Percentiles rank a stretch among this genome's conserved stretches.
Evolutionary conservation across 2,797 vertebrate genomes (phyloP).

Genomic region (Paguma larvata): DNA sequence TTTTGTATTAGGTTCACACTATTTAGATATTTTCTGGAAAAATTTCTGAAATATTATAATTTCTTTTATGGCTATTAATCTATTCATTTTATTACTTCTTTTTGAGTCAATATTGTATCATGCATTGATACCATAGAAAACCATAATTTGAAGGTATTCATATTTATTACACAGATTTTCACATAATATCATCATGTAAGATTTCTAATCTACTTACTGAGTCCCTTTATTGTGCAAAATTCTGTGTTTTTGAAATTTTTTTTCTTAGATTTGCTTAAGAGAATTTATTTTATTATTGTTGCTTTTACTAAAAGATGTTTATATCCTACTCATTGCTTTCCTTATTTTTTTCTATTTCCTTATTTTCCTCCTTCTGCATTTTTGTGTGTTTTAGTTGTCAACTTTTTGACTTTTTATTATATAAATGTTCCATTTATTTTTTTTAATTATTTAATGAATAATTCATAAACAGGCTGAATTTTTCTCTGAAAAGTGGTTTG

Average conservation of each 20-base stretch:
- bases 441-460: conserved; percentile 12
- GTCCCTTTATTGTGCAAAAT: background rate
- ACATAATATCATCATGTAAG: background rate
- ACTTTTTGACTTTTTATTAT: background rate
- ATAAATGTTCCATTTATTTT: background rate
- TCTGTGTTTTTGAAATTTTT: background rate
- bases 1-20: background rate
- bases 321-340: background rate
- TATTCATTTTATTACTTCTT: background rate
- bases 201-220: background rate
- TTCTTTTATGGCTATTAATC: background rate
- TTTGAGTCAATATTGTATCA: background rate
- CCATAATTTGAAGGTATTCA: background rate
- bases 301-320: background rate
- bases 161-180: conserved; percentile 20
- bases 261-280: background rate
- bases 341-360: background rate
- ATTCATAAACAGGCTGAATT: background rate
- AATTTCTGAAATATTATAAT: background rate
- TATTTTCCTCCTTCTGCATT: background rate
- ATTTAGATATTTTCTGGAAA: background rate
- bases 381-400: background rate
- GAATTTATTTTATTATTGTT: background rate
- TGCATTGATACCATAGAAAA: background rate
- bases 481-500: background rate